Conservation (phyloP, 2,113 vertebrate species). For the Mandrillus leucophaeus region DNA sequence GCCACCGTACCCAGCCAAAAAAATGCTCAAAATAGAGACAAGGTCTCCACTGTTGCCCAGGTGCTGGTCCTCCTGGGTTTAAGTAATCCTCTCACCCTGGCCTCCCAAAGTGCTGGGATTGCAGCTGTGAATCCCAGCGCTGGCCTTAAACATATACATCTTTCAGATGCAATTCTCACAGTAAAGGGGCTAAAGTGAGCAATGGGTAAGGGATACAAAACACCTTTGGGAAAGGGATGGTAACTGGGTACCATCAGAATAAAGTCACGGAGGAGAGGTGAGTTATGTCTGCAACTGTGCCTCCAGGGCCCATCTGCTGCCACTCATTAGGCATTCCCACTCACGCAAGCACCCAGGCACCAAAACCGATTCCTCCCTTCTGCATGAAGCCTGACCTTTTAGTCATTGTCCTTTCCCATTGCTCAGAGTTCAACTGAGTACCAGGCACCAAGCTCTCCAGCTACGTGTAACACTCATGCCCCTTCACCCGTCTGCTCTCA, state of each 20-base stretch:
- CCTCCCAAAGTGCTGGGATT: too few species aligned
- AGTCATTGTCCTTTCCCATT: neutral
- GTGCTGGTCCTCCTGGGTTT: too few species aligned
- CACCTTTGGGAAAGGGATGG: neutral
- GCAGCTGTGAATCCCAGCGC: too few species aligned
- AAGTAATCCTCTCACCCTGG: too few species aligned
- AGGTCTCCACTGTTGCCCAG: too few species aligned
- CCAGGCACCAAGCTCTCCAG: neutral
- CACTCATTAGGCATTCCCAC: neutral
- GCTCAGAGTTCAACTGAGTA: neutral
- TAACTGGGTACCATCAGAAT: rapidly evolving
- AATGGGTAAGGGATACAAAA: neutral
- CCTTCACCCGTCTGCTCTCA: neutral
- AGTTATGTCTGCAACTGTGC: neutral
- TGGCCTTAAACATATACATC: too few species aligned
- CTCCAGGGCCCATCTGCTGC: neutral
- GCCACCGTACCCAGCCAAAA: too few species aligned
- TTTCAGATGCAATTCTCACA: neutral
- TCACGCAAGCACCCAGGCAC: neutral
- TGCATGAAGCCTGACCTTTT: neutral
- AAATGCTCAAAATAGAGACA: too few species aligned
- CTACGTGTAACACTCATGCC: too few species aligned
- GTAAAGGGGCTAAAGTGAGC: neutral
- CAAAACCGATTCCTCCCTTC: neutral
- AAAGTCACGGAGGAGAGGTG: neutral